A percentile compares a stretch with the other conserved stretches of the same genome.
phyloP scores from a whole-genome alignment of 2,113 vertebrate species.

The Myocastor coypus region DNA sequence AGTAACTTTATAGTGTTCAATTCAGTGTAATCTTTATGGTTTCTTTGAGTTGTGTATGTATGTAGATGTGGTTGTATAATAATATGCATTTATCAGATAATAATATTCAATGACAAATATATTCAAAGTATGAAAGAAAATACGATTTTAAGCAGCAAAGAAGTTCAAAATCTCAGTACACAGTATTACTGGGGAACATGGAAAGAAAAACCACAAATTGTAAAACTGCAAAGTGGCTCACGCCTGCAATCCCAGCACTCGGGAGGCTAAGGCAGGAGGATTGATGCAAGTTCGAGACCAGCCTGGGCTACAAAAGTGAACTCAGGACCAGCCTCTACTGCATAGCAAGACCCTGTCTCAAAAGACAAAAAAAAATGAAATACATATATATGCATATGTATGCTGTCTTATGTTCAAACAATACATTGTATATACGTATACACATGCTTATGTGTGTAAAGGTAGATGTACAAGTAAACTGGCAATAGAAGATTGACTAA shows the following conservation, averaged over 20 bases:
- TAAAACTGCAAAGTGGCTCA: too few relatives aligned
- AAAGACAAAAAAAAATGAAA: too few relatives aligned
- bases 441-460: background rate
- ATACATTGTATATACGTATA: background rate
- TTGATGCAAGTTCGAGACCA: too few relatives aligned
- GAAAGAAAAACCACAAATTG: background rate
- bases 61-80: too few relatives aligned
- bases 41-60: background rate
- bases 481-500: background rate
- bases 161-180: background rate
- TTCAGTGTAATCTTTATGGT: background rate
- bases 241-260: too few relatives aligned
- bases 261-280: too few relatives aligned
- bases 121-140: slow-evolving; percentile 10
- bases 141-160: background rate
- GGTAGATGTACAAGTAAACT: background rate
- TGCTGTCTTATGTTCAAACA: background rate
- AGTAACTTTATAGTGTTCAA: background rate
- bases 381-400: background rate
- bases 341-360: too few relatives aligned
- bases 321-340: too few relatives aligned
- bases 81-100: background rate
- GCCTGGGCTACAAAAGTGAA: too few relatives aligned
- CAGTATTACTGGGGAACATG: background rate
- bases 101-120: background rate